Percentiles rank a stretch among this genome's conserved stretches.
Evolutionary conservation across 2,888 invertebrate genomes (phyloP).

Genomic region (Xylophagus ater): DNA sequence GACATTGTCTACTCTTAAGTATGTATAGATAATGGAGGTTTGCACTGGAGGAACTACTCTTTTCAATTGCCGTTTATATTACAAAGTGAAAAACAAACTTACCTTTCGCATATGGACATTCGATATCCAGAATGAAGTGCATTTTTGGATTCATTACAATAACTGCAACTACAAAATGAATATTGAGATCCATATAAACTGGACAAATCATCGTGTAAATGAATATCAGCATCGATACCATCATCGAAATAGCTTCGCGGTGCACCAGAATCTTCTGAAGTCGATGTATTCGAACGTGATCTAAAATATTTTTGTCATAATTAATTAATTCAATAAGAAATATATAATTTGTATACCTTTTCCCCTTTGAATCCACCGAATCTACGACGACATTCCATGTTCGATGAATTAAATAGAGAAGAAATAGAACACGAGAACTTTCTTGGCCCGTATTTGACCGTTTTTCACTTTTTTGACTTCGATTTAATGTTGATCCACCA

Average conservation of each 20-base stretch:
- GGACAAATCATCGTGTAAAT: constrained; percentile 29
- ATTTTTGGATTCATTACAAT: constrained; percentile 45
- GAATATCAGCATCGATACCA: constrained; percentile 16
- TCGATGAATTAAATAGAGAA: constrained; percentile 56
- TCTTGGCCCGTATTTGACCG: constrained; percentile 27
- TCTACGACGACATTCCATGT: constrained; percentile 59
- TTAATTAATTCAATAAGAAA: too few species aligned
- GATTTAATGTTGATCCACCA: constrained; percentile 10
- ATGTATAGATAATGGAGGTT: too few species aligned
- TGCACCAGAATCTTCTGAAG: constrained; percentile 22
- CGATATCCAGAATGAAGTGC: constrained; percentile 27
- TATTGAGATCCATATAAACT: constrained; percentile 46
- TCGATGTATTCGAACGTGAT: constrained; percentile 24
- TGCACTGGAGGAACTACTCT: too few species aligned
- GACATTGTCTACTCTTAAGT: too few species aligned
- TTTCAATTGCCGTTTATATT: constrained; percentile 6
- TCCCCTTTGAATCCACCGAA: constrained; percentile 45
- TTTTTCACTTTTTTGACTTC: constrained; percentile 11
- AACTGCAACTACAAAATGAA: constrained; percentile 50
- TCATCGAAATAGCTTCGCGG: constrained; percentile 22
- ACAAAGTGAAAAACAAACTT: constrained; percentile 19
- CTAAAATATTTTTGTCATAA: constrained; percentile 20
- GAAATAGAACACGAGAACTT: constrained; percentile 50
- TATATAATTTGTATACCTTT: too few species aligned
- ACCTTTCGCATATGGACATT: constrained; percentile 31